Evolutionary conservation across 1,140 invertebrate genomes (phyloP).

Genomic region (Amyelois transitella): DNA sequence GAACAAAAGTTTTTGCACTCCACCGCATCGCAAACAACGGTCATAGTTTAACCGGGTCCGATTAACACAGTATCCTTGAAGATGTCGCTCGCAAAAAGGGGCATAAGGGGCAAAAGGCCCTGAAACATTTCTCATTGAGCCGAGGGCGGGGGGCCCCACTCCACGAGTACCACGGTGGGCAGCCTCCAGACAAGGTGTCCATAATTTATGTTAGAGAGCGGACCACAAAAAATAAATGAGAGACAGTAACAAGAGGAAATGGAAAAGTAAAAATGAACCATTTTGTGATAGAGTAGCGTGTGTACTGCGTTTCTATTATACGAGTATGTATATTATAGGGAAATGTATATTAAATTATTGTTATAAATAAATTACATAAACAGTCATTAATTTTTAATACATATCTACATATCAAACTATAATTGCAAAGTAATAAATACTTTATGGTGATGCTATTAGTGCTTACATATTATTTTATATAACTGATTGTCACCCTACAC

Average conservation of each 20-base stretch:
- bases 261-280: constrained; percentile 35
- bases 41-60: constrained; percentile 50
- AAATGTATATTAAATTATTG: too few relatives aligned
- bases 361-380: too few relatives aligned
- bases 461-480: too few relatives aligned
- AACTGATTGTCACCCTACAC: background rate
- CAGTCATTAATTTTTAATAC: too few relatives aligned
- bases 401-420: too few relatives aligned
- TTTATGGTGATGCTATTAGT: too few relatives aligned
- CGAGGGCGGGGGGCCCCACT: constrained; percentile 27
- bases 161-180: constrained; percentile 16
- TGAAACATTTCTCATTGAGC: constrained; percentile 65
- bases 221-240: constrained; percentile 67
- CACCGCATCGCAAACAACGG: constrained; percentile 36
- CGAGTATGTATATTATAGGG: background rate
- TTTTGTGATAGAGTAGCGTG: too few relatives aligned
- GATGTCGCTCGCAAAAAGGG: constrained; percentile 62
- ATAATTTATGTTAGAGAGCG: constrained; percentile 65
- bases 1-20: constrained; percentile 37
- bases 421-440: too few relatives aligned
- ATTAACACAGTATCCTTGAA: constrained; percentile 70
- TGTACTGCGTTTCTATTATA: too few relatives aligned
- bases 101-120: constrained; percentile 58
- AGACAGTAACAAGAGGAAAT: constrained; percentile 45
- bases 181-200: constrained; percentile 53